phyloP scores from a whole-genome alignment of 37 sponge, comb jelly and placozoan species.

The Chondrilla cf. caribensis region DNA sequence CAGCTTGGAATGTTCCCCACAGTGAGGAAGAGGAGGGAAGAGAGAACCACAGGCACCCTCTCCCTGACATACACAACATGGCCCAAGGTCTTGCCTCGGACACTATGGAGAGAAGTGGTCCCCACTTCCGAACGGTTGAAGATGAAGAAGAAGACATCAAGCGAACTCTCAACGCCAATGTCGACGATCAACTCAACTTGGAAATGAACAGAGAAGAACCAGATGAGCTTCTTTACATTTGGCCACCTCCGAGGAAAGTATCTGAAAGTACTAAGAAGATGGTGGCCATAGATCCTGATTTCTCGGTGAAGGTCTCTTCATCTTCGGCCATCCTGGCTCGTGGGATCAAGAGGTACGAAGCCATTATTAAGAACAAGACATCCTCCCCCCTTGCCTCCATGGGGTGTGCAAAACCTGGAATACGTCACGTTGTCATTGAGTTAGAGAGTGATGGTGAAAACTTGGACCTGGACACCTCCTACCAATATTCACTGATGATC shows the following conservation, averaged over 20 bases:
- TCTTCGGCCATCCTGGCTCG: not conserved
- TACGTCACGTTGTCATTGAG: not conserved
- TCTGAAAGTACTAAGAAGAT: not conserved
- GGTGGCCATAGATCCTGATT: conserved; percentile 7
- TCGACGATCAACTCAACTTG: too few relatives aligned
- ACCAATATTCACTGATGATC: conserved; percentile 22
- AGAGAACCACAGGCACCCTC: too few relatives aligned
- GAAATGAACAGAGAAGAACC: not conserved
- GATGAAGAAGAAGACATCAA: too few relatives aligned
- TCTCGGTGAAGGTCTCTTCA: not conserved
- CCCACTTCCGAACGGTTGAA: too few relatives aligned
- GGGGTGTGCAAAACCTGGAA: conserved; percentile 4
- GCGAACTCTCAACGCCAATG: too few relatives aligned
- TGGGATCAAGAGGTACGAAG: conserved; percentile 8
- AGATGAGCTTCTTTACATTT: not conserved
- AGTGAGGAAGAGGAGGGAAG: too few relatives aligned
- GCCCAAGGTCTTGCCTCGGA: too few relatives aligned
- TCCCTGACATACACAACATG: too few relatives aligned
- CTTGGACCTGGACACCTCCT: not conserved
- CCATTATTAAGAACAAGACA: not conserved
- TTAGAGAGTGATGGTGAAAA: conserved; percentile 17
- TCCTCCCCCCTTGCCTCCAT: not conserved
- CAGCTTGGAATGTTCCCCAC: too few relatives aligned
- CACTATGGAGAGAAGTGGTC: too few relatives aligned
- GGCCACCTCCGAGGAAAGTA: conserved; percentile 2